phyloP scores from a whole-genome alignment of 2,797 vertebrate species.

The Pampus argenteus region DNA sequence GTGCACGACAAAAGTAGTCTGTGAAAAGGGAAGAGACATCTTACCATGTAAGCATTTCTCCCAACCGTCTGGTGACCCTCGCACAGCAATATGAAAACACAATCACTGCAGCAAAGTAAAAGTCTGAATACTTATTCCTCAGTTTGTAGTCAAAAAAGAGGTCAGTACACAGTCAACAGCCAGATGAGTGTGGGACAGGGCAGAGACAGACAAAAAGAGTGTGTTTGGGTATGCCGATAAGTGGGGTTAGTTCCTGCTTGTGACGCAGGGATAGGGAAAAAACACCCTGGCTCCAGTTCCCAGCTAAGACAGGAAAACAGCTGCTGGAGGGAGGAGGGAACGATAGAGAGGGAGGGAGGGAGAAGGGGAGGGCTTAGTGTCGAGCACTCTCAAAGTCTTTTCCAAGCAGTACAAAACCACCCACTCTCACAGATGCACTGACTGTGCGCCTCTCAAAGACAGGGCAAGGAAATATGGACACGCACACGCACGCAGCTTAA shows the following conservation, averaged over 20 bases:
- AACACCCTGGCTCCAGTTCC: conserved; percentile 65
- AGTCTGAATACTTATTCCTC: conserved; percentile 56
- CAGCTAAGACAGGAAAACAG: conserved; percentile 77
- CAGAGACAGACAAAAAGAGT: conserved; percentile 34
- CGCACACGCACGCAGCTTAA: conserved; percentile 20
- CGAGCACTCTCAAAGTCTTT: conserved; percentile 55
- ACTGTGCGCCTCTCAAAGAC: conserved; percentile 25
- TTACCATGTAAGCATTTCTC: conserved; percentile 74
- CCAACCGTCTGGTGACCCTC: conserved; percentile 58
- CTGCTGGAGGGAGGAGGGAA: conserved; percentile 60
- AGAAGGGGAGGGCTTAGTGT: conserved; percentile 42
- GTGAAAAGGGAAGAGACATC: conserved; percentile 44
- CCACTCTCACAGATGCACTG: conserved; percentile 43
- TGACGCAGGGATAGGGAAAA: conserved; percentile 59
- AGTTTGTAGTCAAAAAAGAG: conserved; percentile 61
- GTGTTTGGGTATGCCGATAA: conserved; percentile 40
- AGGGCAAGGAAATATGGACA: conserved; percentile 19
- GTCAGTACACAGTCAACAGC: conserved; percentile 61
- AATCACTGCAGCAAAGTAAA: conserved; percentile 53
- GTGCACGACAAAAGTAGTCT: conserved; percentile 30
- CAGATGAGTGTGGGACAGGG: conserved; percentile 56
- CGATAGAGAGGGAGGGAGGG: conserved; percentile 11
- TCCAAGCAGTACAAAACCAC: conserved; percentile 52
- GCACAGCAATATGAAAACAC: conserved; percentile 57
- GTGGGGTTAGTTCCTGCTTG: conserved; percentile 66